Evolutionary conservation across 2,797 vertebrate species (phyloP), one percentile per base, ranked within the genome.

Genomic region (Acipenser transmontanus): DNA sequence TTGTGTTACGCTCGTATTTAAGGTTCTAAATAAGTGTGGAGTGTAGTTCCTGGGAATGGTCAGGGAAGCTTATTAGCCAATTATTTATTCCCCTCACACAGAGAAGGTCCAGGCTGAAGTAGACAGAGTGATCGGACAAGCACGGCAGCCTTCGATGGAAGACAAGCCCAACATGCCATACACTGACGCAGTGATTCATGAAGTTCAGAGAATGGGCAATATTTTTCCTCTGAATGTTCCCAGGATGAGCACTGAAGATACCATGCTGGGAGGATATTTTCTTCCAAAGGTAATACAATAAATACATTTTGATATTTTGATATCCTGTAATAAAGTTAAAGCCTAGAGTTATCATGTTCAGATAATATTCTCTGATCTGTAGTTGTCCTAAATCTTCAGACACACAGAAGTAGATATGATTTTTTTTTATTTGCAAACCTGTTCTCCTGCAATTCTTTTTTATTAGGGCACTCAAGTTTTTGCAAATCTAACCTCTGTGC

Each of bases 71-170:
- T 34, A 34, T 34, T 34, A 34, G 34, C 34, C 34, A 34, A 34
- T 34, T 34, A 34, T 34, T 3, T 11, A 7, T 67, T 14, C 70
- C 20, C 9, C 71, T 62, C 50, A 62, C 69, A 0, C 68, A 93
- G 93, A 88, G 70, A 92, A 89, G 76, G 89, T 91, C 49, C 93
- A 94, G 62, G 85, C 75, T 0, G 95, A 98, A 83, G 92, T 97
- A 0, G 90, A 95, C 7, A 12, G 62, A 0, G 91, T 93, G 56
- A 74, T 95, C 0, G 91, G 92, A 63, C 84, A 82, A 61, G 81
- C 73, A 0, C 86, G 78, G 61, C 85, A 71, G 8, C 89, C 91
- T 0, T 74, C 71, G 9, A 47, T 85, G 68, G 77, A 81, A 0
- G 84, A 91, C 69, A 87, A 86, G 69, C 74, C 80, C 34, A 83